Evolutionary conservation across 2,113 vertebrate genomes (phyloP).

Genomic region (Acinonyx jubatus): DNA sequence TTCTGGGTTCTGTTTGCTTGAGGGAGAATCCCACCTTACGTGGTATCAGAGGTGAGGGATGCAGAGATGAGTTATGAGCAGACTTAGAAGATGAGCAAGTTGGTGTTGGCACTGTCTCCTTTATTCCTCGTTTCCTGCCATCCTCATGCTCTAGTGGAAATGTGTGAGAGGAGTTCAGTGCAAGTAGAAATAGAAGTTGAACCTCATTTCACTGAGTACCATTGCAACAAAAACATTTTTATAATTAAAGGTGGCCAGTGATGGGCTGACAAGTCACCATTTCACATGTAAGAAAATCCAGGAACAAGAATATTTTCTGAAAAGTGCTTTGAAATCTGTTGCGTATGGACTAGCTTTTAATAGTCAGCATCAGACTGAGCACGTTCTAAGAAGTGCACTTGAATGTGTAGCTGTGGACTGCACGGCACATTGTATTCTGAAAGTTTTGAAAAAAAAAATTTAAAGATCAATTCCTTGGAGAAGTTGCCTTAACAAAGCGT

Average conservation of each 20-base stretch:
- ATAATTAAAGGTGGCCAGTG: background rate
- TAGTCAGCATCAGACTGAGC: background rate
- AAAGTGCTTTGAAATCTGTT: constrained; percentile 19
- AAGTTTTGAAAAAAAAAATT: background rate
- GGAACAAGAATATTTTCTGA: background rate
- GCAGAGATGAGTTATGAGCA: background rate
- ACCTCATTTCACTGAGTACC: background rate
- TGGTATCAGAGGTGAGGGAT: background rate
- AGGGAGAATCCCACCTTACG: background rate
- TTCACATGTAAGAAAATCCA: constrained; percentile 33
- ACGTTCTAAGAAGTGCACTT: background rate
- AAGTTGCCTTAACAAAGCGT: background rate
- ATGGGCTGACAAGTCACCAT: background rate
- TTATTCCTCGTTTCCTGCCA: background rate
- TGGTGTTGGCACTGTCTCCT: background rate
- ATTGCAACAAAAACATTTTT: background rate
- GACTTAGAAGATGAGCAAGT: background rate
- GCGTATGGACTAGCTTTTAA: background rate
- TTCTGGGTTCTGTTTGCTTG: background rate
- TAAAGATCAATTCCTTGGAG: background rate
- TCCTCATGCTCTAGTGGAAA: background rate
- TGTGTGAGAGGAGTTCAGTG: background rate
- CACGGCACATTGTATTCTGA: background rate
- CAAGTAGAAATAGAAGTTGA: background rate
- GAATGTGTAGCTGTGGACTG: background rate